Conservation (phyloP, 1,140 invertebrate genomes). For the Aphelinus atriplicis region DNA sequence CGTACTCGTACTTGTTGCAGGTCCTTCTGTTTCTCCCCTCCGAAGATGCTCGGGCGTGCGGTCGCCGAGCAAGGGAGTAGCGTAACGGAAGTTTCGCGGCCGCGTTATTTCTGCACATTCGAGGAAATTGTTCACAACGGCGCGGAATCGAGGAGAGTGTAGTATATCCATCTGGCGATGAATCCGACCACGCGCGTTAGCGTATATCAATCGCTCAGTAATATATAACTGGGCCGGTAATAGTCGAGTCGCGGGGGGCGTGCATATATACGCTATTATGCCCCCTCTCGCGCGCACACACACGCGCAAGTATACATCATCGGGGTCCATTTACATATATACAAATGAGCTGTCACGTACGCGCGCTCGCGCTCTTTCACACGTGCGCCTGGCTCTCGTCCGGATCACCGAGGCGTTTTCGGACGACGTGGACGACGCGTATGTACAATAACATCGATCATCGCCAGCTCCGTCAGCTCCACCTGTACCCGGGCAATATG, state of each 20-base stretch:
- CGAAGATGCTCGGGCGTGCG: too few relatives aligned
- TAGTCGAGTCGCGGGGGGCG: neutral
- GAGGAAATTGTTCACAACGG: too few relatives aligned
- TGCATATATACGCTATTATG: too few relatives aligned
- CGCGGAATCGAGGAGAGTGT: too few relatives aligned
- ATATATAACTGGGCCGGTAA: neutral
- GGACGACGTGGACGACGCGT: neutral
- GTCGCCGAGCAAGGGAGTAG: too few relatives aligned
- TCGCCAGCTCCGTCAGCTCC: constrained; percentile 7
- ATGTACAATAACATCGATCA: constrained; percentile 27
- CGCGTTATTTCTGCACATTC: too few relatives aligned
- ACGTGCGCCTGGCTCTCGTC: neutral
- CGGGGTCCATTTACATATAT: neutral
- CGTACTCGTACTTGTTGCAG: too few relatives aligned
- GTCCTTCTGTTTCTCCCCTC: too few relatives aligned
- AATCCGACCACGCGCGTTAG: neutral
- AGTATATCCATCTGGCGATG: too few relatives aligned
- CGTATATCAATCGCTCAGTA: constrained; percentile 17
- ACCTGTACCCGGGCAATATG: neutral
- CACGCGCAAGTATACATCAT: neutral
- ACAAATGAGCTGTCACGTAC: neutral
- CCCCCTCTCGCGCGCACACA: neutral
- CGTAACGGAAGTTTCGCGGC: too few relatives aligned
- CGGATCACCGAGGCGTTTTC: too few relatives aligned
- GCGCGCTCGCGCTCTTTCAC: neutral